Conservation (phyloP, 2,888 invertebrate species). For the Callyntrura guangdongensis region DNA sequence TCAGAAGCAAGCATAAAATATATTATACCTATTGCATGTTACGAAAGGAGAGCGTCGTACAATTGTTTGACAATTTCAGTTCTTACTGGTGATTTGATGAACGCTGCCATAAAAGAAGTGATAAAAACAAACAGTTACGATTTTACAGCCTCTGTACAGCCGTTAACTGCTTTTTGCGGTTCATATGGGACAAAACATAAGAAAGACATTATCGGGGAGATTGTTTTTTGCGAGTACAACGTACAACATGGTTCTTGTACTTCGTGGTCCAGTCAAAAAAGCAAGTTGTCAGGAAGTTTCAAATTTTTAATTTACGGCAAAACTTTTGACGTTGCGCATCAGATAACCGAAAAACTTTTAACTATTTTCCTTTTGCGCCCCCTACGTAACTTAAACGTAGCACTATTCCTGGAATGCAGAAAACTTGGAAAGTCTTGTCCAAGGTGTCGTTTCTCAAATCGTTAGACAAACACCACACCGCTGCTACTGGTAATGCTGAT, state of each 20-base stretch:
- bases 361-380: too few relatives aligned
- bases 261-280: too few relatives aligned
- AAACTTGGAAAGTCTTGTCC: too few relatives aligned
- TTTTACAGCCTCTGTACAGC: constrained; percentile 8
- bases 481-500: too few relatives aligned
- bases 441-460: too few relatives aligned
- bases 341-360: too few relatives aligned
- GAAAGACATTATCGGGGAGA: not conserved
- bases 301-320: too few relatives aligned
- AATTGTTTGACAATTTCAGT: constrained; percentile 6
- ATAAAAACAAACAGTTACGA: constrained; percentile 19
- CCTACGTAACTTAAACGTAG: too few relatives aligned
- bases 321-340: too few relatives aligned
- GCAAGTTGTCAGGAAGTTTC: too few relatives aligned
- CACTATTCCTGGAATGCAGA: too few relatives aligned
- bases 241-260: not conserved
- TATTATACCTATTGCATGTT: not conserved
- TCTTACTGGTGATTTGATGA: not conserved
- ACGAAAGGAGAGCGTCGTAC: not conserved
- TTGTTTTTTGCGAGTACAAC: not conserved
- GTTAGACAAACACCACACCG: too few relatives aligned
- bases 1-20: not conserved
- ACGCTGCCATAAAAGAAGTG: constrained; percentile 18
- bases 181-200: not conserved
- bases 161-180: constrained; percentile 27